Evolutionary conservation across 2,888 invertebrate species (phyloP), one percentile per base, ranked within the genome.

Genomic region (Carterocephalus palaemon): DNA sequence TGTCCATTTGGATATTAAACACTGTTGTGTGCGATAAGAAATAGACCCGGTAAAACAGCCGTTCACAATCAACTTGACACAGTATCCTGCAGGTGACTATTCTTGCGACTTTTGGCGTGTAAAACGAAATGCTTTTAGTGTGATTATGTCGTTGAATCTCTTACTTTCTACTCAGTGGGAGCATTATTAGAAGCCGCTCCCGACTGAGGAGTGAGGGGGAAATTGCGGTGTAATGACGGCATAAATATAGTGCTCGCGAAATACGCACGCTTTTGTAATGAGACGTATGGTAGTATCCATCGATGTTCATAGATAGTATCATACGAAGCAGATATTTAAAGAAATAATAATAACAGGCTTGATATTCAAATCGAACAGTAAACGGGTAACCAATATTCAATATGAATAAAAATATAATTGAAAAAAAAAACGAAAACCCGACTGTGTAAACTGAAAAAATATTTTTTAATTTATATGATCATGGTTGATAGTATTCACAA

Each of bases 91-190:
- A 45, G 43, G 37, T 31, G 37, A 26, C 28, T 40, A 15, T 43
- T 24, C 32, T 38, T 26, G 15, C 24, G 24, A 37, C 31, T 43
- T 36, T 36, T 58, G 52, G 43, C 59, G 56, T 57, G 61, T 64
- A 60, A 60, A 62, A 62, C 63, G 62, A 63, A 68, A 75, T 73
- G 80, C 79, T 81, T 81, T 81, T 79, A 81, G 73, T 70, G 67
- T 73, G 75, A 81, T 81, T 79, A 77, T 78, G 79, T 71, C 70
- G 69, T 75, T 67, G 69, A 67, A 65, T 69, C 68, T 70, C 57
- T 69, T 67, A 69, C 70, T 67, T 73, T 72, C 62, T 62, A 62
- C 64, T 59, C 60, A 51, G 55, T 51, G 63, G 51, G 60, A 61
- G 69, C 66, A 60, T 70, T 77, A 77, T 74, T 72, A 75, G 69